Evolutionary conservation across 2,797 vertebrate genomes (phyloP).

Genomic region (Ptychobarbus kaznakovi): DNA sequence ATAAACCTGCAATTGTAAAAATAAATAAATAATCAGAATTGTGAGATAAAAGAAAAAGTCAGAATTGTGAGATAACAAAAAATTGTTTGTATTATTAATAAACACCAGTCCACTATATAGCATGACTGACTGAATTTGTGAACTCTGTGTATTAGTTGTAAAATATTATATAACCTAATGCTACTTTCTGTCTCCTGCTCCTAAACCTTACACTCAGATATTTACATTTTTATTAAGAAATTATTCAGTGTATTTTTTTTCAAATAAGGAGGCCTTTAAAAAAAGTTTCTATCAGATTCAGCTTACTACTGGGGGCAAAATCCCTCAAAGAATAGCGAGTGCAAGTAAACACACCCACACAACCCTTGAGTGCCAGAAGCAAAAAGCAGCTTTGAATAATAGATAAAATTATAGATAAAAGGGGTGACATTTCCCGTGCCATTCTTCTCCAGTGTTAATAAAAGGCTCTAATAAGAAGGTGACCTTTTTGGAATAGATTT

Average conservation of each 20-base stretch:
- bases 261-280: background rate
- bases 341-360: background rate
- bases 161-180: background rate
- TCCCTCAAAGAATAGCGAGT: constrained; percentile 9
- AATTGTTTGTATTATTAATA: background rate
- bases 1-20: too few species aligned
- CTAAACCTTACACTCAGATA: background rate
- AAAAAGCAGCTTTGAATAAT: constrained; percentile 62
- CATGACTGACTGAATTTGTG: background rate
- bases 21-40: too few species aligned
- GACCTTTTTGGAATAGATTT: constrained; percentile 88
- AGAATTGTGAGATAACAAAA: too few species aligned
- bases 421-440: constrained; percentile 82
- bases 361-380: constrained; percentile 53
- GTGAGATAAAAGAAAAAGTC: too few species aligned
- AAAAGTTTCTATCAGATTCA: background rate
- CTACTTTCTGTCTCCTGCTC: background rate
- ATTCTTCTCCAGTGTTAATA: constrained; percentile 79
- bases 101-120: background rate
- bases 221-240: background rate
- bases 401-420: constrained; percentile 74
- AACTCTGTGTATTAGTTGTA: background rate
- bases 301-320: background rate
- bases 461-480: constrained; percentile 79
- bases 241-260: background rate